phyloP scores from a whole-genome alignment of 2,797 vertebrate species.

The Silurus aristotelis region DNA sequence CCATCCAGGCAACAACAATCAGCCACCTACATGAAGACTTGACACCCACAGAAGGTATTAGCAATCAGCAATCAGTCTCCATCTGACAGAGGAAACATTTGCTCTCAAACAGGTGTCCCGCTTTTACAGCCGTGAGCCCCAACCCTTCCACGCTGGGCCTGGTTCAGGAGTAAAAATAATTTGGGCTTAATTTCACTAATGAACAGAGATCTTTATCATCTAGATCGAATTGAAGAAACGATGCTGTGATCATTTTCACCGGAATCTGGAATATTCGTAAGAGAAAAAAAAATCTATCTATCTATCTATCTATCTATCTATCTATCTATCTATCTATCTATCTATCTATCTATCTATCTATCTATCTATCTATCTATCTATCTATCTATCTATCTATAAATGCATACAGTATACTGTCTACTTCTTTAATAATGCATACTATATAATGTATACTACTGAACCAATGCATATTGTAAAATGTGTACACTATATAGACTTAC shows the following conservation, averaged over 20 bases:
- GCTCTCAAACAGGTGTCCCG: constrained; percentile 16
- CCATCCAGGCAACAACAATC: constrained; percentile 43
- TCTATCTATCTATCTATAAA: too few species aligned
- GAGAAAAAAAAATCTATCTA: background rate
- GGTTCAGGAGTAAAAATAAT: background rate
- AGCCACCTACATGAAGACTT: constrained; percentile 44
- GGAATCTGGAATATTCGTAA: too few species aligned
- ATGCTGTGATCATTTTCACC: background rate
- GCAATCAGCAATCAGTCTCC: constrained; percentile 53
- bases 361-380: too few species aligned
- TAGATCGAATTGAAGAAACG: background rate
- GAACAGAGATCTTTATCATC: background rate
- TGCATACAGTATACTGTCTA: too few species aligned
- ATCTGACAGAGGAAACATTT: constrained; percentile 32
- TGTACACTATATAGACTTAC: too few species aligned
- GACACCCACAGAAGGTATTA: constrained; percentile 39
- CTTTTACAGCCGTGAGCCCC: constrained; percentile 5
- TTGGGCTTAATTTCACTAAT: background rate
- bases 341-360: background rate
- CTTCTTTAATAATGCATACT: too few species aligned
- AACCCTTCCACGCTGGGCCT: constrained; percentile 9
- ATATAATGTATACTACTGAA: too few species aligned
- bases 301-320: background rate
- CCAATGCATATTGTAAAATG: too few species aligned
- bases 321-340: too few species aligned